Evolutionary conservation across 2,888 invertebrate genomes (phyloP).

Genomic region (Synanthedon formicaeformis): DNA sequence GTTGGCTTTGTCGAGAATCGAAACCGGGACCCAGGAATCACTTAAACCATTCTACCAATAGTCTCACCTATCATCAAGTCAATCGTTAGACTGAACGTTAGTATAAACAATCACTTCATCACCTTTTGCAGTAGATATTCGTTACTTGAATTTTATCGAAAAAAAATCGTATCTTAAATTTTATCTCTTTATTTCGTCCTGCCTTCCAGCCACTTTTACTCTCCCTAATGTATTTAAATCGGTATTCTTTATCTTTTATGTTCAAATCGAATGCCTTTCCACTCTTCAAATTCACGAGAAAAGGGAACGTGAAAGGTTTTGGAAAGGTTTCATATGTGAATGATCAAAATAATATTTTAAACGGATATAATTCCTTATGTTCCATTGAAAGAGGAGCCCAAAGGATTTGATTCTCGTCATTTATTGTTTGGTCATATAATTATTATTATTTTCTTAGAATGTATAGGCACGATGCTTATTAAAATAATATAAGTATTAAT

Average conservation of each 20-base stretch:
- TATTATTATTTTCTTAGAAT: no score
- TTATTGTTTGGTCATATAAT: no score
- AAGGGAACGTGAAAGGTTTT: conserved; percentile 2
- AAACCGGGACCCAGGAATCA: no score
- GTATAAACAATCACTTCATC: no score
- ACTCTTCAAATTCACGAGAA: conserved; percentile 5
- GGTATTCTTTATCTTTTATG: conserved; percentile 9
- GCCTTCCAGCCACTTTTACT: conserved; percentile 3
- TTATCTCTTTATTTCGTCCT: conserved; percentile 2
- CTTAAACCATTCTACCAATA: no score
- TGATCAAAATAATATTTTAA: not conserved
- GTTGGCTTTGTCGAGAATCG: no score
- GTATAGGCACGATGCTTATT: no score
- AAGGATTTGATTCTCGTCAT: not conserved
- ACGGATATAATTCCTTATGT: not conserved
- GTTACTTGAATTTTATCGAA: no score
- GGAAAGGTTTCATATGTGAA: conserved; percentile 1
- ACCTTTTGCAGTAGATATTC: no score
- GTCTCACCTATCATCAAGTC: no score
- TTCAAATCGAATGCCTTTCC: conserved; percentile 5
- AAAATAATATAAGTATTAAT: no score
- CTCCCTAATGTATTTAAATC: conserved; percentile 8
- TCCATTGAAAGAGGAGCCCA: not conserved
- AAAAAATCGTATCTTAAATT: not conserved
- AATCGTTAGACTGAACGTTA: no score